Base-by-base conservation (phyloP, 2,888 invertebrate genomes). In the Epistrophe eligans region DNA sequence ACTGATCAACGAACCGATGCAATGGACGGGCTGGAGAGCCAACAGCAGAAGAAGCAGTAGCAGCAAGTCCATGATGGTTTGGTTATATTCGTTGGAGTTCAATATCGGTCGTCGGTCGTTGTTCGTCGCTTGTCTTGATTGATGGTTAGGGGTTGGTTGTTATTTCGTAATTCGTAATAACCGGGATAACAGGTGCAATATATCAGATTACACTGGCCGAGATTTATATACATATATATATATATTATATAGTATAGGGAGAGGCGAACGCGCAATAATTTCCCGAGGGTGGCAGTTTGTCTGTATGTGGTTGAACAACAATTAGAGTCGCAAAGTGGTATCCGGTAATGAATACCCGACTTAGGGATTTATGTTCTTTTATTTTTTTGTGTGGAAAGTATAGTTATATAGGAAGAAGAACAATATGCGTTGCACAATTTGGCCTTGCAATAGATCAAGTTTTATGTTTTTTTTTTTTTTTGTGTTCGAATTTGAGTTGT, bases 261-360 rank as follows among this genome's bases (percentile, higher is more conserved):
- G 45, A 57, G 52, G 82, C 70, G 72, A 87, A 87, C 62, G 83
- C 79, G 87, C 76, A 87, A 83, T 87, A 40, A 79, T 87, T 82
- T 83, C 72, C 79, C 76, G 79, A 82, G 82, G 87, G 87, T 79
- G 82, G 82, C 50, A 50, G 67, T 66, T 87, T 79, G 87, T 82
- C 74, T 87, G 76, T 24, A 24, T 87, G 72, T 76, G 82, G 87
- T 76, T 87, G 82, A 83, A 87, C 87, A 87, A 83, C 82, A 87
- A 87, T 87, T 87, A 87, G 87, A 83, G 87, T 74, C 82, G 87
- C 87, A 83, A 83, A 87, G 83, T 87, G 87, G 87, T 87, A 87
- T 87, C 87, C 87, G 87, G 87, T 87, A 76, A 74, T 70, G 45
- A 38, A 52, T 55, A 55, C 28, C 28, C 55, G 76, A 76, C 79